Conservation (phyloP, 37 sponge, comb jelly and placozoan genomes). For the Dysidea cf. avara region DNA sequence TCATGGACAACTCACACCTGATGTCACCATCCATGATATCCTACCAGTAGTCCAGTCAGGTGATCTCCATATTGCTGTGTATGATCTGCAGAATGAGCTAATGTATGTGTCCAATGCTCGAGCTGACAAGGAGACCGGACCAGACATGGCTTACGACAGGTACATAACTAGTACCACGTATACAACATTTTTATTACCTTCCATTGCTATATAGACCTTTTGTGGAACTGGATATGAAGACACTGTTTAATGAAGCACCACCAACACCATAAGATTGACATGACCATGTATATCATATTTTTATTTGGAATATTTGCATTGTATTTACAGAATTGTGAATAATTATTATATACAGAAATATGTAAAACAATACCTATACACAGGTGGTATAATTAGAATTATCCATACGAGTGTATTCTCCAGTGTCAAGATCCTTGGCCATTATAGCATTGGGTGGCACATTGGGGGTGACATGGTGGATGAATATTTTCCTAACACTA, state of each 20-base stretch:
- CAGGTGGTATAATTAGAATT: not conserved
- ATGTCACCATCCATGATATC: constrained; percentile 64
- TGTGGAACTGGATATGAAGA: constrained; percentile 44
- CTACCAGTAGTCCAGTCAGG: constrained; percentile 87
- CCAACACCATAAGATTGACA: constrained; percentile 7
- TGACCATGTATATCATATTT: too few species aligned
- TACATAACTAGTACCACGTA: not conserved
- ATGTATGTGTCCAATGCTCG: constrained; percentile 76
- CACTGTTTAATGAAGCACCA: constrained; percentile 44
- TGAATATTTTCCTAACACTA: constrained; percentile 35
- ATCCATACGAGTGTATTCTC: constrained; percentile 68
- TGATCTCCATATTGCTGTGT: constrained; percentile 82
- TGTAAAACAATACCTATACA: not conserved
- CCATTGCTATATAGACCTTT: constrained; percentile 44
- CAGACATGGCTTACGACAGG: constrained; percentile 82
- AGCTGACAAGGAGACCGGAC: constrained; percentile 65
- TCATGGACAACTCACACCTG: constrained; percentile 82
- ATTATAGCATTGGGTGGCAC: constrained; percentile 65
- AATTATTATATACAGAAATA: not conserved
- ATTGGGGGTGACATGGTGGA: constrained; percentile 64
- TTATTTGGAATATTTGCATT: too few species aligned
- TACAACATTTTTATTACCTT: not conserved
- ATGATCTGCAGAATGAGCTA: constrained; percentile 51
- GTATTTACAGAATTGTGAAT: not conserved
- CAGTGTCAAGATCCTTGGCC: constrained; percentile 85